These are phyloP conservation scores for Hecatera dysodea DNA, from an alignment of 2,888 invertebrate genomes.

Conservation along the genomic window DNA sequence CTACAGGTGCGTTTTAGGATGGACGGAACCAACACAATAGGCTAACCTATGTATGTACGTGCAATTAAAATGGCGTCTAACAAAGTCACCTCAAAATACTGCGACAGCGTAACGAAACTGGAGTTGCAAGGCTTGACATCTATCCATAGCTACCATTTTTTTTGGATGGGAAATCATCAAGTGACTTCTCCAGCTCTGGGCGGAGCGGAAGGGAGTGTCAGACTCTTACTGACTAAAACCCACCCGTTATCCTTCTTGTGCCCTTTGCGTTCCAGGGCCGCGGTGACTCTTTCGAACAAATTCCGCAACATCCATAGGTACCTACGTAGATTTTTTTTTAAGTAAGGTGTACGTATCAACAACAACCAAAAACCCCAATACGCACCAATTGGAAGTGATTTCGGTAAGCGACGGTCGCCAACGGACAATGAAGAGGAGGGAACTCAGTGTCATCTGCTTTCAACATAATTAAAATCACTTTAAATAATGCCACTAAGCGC, in stretches of 20 bases:
- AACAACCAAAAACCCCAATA: constrained; percentile 73
- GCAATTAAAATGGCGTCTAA: not conserved
- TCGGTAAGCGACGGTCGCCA: constrained; percentile 66
- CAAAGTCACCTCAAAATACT: not conserved
- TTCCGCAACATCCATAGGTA: too few species aligned
- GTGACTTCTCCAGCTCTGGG: too few species aligned
- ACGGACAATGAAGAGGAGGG: constrained; percentile 89
- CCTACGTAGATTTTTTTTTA: not conserved
- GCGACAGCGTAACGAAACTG: not conserved
- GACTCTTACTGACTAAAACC: too few species aligned
- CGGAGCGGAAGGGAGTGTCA: too few species aligned
- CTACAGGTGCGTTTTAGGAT: not conserved
- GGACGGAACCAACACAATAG: not conserved
- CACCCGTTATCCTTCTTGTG: too few species aligned
- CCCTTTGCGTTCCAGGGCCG: too few species aligned
- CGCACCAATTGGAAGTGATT: constrained; percentile 70
- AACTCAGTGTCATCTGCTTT: constrained; percentile 89
- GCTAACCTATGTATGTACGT: not conserved
- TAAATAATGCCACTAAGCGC: constrained; percentile 89
- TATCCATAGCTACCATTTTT: not conserved
- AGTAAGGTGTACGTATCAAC: constrained; percentile 2
- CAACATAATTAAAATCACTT: constrained; percentile 91
- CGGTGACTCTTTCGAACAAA: too few species aligned
- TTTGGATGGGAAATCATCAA: too few species aligned
- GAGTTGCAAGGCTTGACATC: not conserved